Evolutionary conservation across 2,113 vertebrate species (phyloP).

Genomic region (Bagarius yarrelli): DNA sequence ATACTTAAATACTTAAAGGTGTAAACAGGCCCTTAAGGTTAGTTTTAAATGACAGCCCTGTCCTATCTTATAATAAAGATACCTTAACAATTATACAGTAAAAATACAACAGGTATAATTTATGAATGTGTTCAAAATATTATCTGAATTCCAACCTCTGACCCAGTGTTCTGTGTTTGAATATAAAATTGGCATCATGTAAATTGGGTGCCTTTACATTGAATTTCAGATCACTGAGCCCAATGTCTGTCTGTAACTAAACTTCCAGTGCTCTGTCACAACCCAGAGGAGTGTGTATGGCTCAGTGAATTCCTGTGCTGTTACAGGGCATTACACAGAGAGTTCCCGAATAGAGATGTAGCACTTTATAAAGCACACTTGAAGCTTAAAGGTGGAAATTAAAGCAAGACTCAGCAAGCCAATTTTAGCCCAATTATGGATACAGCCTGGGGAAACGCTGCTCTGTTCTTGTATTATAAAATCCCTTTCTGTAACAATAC

Average conservation of each 20-base stretch:
- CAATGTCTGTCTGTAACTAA: neutral
- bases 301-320: slow-evolving; percentile 2
- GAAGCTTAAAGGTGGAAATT: slow-evolving; percentile 15
- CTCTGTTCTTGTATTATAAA: slow-evolving; percentile 8
- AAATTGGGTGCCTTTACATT: slow-evolving; percentile 13
- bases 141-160: neutral
- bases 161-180: neutral
- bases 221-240: slow-evolving; percentile 24
- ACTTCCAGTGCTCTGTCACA: slow-evolving; percentile 5
- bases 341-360: neutral
- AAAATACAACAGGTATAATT: no score
- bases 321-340: neutral
- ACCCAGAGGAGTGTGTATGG: neutral
- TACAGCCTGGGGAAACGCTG: slow-evolving; percentile 8
- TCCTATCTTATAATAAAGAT: neutral
- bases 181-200: neutral
- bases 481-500: neutral
- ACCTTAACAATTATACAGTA: neutral
- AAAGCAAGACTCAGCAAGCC: slow-evolving; percentile 4
- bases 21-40: no score
- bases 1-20: no score
- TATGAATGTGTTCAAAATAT: neutral
- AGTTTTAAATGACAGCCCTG: no score
- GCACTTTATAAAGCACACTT: neutral
- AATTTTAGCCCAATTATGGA: slow-evolving; percentile 9